Conservation (phyloP, 2,113 vertebrate genomes). For the Oncorhynchus tshawytscha region DNA sequence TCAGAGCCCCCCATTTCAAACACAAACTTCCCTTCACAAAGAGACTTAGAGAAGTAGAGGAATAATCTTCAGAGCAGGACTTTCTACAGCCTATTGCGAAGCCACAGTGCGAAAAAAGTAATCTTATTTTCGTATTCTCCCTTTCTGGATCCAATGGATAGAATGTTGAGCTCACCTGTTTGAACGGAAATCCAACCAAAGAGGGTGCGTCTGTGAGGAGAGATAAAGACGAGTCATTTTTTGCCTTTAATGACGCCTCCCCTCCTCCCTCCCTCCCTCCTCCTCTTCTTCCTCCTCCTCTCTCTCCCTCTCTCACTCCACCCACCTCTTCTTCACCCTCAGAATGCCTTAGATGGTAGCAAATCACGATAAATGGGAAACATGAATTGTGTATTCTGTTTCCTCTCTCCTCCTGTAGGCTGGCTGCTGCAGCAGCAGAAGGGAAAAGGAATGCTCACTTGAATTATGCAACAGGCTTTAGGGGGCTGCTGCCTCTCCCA, state of each 20-base stretch:
- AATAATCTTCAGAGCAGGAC: constrained; percentile 27
- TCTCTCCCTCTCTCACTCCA: constrained; percentile 10
- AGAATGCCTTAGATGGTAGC: too few relatives aligned
- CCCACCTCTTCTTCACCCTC: constrained; percentile 43
- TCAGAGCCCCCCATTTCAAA: constrained; percentile 24
- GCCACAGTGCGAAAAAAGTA: background rate
- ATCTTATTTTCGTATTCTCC: too few relatives aligned
- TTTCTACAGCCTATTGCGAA: constrained; percentile 33
- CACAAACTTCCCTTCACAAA: constrained; percentile 24
- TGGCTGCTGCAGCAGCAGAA: background rate
- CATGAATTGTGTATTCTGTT: constrained; percentile 30
- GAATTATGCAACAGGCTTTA: constrained; percentile 58
- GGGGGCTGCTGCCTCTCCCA: background rate
- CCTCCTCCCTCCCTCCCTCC: constrained; percentile 4
- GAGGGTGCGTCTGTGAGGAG: constrained; percentile 25
- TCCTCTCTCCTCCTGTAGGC: constrained; percentile 1
- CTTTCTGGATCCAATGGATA: too few relatives aligned
- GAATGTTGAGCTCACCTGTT: constrained; percentile 18
- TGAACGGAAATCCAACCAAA: constrained; percentile 30
- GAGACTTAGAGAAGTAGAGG: constrained; percentile 15
- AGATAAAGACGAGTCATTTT: constrained; percentile 50
- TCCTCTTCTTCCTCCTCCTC: too few relatives aligned
- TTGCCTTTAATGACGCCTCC: constrained; percentile 44
- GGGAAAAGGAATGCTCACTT: constrained; percentile 39
- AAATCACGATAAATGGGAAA: background rate